Percentiles rank a stretch among this genome's conserved stretches.
These are phyloP conservation scores for Rhysida immarginata DNA, from an alignment of 1,140 invertebrate genomes.

Conservation along the genomic window DNA sequence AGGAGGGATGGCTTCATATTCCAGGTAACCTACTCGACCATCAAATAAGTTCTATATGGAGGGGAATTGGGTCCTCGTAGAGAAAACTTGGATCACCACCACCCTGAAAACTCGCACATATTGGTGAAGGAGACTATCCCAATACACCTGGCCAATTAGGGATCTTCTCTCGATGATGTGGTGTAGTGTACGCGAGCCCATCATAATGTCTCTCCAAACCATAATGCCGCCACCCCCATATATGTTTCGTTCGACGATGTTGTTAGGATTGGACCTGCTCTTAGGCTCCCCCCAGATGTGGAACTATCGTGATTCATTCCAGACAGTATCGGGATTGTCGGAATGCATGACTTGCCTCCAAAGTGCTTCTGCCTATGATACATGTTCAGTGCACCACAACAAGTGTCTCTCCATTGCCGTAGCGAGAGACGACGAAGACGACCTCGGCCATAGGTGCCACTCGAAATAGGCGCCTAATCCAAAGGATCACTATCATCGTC, in stretches of 20 bases:
- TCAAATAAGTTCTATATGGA: no score
- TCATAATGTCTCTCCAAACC: neutral
- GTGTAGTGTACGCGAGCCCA: neutral
- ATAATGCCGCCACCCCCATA: neutral
- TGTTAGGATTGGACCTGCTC: neutral
- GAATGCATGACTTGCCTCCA: neutral
- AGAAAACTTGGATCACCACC: neutral
- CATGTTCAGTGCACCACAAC: neutral
- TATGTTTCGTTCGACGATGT: neutral
- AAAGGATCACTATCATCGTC: no score
- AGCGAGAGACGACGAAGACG: no score
- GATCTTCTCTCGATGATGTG: neutral
- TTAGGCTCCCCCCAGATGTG: neutral
- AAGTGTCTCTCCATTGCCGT: neutral
- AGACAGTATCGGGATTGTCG: neutral
- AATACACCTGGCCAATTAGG: neutral
- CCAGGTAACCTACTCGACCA: no score
- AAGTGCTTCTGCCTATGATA: neutral
- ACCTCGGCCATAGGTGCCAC: no score
- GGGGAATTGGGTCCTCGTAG: no score
- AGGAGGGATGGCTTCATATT: no score
- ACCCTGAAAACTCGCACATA: neutral
- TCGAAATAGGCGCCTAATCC: no score
- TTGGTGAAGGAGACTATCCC: neutral
- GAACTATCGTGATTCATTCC: no score